phyloP scores from a whole-genome alignment of 2,888 invertebrate genomes.

The Ennomos quercinarius region DNA sequence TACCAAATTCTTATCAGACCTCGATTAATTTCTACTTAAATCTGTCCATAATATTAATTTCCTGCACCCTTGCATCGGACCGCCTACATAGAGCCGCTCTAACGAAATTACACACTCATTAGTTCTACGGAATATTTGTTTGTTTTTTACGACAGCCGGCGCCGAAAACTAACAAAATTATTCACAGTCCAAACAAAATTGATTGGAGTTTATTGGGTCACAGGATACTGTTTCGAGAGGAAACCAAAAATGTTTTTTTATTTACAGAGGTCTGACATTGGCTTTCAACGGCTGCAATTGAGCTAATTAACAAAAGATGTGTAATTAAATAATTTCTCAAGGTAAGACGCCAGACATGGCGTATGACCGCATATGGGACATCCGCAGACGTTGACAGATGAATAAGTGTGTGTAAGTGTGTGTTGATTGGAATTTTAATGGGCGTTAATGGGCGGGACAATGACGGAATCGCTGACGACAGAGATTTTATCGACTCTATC shows the following conservation, averaged over 20 bases:
- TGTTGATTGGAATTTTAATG: conserved; percentile 83
- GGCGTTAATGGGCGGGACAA: conserved; percentile 84
- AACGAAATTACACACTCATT: conserved; percentile 81
- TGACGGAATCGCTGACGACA: conserved; percentile 73
- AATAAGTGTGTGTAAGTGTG: conserved; percentile 81
- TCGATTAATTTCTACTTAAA: conserved; percentile 38
- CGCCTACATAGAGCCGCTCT: conserved; percentile 76
- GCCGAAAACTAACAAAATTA: conserved; percentile 79
- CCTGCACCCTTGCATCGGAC: conserved; percentile 53
- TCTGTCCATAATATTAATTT: conserved; percentile 61
- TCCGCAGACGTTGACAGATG: conserved; percentile 70
- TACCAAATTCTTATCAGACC: conserved; percentile 26
- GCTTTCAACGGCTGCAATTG: conserved; percentile 26
- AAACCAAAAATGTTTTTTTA: conserved; percentile 43
- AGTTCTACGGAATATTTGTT: conserved; percentile 78
- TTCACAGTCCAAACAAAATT: conserved; percentile 70
- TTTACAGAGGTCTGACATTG: conserved; percentile 28
- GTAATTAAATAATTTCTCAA: conserved; percentile 69
- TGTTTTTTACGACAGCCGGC: conserved; percentile 74
- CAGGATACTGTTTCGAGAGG: conserved; percentile 53
- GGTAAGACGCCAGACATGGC: conserved; percentile 60
- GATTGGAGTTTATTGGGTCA: conserved; percentile 60
- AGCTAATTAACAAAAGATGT: conserved; percentile 64
- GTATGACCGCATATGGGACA: conserved; percentile 50
- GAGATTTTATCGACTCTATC: conserved; percentile 77